Evolutionary conservation across 23 tunicate species (phyloP).

Genomic region (Ascidia mentula): DNA sequence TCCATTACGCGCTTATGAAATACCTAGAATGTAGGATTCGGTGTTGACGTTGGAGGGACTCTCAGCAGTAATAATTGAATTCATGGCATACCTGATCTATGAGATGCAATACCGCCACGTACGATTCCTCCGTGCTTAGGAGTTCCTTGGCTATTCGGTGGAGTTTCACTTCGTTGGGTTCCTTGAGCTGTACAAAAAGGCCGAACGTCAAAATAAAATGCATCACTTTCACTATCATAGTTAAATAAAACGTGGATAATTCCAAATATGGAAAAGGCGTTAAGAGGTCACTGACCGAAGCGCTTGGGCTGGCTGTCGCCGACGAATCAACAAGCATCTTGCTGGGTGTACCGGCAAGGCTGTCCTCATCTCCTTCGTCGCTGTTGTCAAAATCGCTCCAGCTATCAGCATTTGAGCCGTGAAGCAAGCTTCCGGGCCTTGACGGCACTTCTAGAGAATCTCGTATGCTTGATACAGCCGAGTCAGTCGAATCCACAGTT

Average conservation of each 20-base stretch:
- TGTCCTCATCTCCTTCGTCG: conserved; percentile 52
- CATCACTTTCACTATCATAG: no score
- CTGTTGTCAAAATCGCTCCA: conserved; percentile 67
- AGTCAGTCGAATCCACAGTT: conserved; percentile 16
- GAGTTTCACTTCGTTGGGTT: conserved; percentile 63
- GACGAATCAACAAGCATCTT: not conserved
- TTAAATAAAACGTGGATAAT: no score
- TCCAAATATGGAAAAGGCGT: not conserved
- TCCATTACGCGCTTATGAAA: conserved; percentile 80
- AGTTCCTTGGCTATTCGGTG: conserved; percentile 89
- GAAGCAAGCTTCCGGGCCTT: not conserved
- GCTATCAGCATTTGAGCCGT: conserved; percentile 17
- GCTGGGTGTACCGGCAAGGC: not conserved
- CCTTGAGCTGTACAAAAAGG: conserved; percentile 55
- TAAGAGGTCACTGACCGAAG: conserved; percentile 18
- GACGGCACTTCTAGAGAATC: conserved; percentile 76
- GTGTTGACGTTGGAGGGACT: no score
- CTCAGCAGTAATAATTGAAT: no score
- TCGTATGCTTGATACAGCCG: conserved; percentile 38
- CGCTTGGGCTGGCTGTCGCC: conserved; percentile 14
- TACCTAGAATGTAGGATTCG: conserved; percentile 64
- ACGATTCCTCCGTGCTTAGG: conserved; percentile 69
- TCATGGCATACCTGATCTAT: conserved; percentile 73
- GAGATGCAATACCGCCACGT: conserved; percentile 68
- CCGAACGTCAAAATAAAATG: no score